These are phyloP conservation scores for Procapra przewalskii DNA, from an alignment of 2,113 vertebrate genomes.

Conservation along the genomic window DNA sequence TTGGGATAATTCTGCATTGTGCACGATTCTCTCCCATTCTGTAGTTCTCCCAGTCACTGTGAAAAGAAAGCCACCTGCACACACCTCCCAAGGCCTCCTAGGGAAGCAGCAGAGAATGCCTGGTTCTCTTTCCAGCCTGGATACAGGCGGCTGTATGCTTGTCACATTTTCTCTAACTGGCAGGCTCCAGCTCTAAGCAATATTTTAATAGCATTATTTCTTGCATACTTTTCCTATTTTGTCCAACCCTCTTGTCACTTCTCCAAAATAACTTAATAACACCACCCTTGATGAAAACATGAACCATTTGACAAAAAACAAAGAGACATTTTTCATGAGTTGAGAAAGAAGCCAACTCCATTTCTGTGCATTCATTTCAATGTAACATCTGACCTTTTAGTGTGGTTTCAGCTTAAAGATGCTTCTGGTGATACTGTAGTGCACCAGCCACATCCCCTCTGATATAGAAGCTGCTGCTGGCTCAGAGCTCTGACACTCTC, in stretches of 20 bases:
- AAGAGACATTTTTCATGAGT: neutral
- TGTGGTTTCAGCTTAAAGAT: neutral
- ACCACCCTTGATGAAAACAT: neutral
- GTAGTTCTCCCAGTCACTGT: neutral
- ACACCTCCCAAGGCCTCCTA: neutral
- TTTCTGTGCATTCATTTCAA: neutral
- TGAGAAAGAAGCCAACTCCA: neutral
- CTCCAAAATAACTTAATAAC: neutral
- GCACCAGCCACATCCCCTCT: neutral
- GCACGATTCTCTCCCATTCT: neutral
- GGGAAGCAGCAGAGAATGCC: neutral
- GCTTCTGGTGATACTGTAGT: neutral
- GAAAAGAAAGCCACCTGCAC: neutral
- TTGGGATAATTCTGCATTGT: neutral
- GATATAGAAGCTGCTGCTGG: neutral
- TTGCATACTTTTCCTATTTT: constrained; percentile 5
- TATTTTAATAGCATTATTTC: neutral
- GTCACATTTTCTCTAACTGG: neutral
- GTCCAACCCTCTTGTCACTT: neutral
- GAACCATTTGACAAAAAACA: constrained; percentile 29
- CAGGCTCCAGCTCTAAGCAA: neutral
- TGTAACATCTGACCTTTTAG: neutral
- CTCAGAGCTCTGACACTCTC: neutral
- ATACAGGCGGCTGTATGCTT: neutral
- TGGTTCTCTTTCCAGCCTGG: neutral